Conservation (phyloP, 2,888 invertebrate species). For the Orchestes rusci region DNA sequence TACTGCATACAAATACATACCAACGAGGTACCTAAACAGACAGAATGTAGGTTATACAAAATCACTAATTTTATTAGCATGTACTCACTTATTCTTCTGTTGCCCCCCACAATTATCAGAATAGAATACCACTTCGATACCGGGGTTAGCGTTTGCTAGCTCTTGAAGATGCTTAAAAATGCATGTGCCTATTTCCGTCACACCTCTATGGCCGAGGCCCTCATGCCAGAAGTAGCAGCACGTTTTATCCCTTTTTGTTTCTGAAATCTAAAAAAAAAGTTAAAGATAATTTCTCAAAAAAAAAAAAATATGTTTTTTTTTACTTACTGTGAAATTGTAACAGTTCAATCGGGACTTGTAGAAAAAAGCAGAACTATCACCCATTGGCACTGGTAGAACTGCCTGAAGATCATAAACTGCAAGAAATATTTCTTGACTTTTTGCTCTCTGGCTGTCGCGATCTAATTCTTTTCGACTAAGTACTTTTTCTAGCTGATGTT, state of each 20-base stretch:
- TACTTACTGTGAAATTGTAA: slow-evolving; percentile 4
- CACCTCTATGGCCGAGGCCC: slow-evolving; percentile 19
- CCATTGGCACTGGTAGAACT: slow-evolving; percentile 1
- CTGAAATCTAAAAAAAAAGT: too few species aligned
- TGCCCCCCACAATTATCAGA: too few species aligned
- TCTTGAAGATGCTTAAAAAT: slow-evolving; percentile 13
- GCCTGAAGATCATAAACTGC: slow-evolving; percentile 6
- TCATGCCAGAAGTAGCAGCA: too few species aligned
- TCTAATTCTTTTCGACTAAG: background rate
- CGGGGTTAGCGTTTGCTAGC: too few species aligned
- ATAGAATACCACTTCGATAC: too few species aligned
- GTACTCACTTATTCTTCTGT: too few species aligned
- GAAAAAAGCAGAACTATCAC: slow-evolving; percentile 1
- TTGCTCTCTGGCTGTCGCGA: background rate
- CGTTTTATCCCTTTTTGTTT: too few species aligned
- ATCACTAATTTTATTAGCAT: too few species aligned
- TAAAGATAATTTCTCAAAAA: too few species aligned
- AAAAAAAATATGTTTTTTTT: background rate
- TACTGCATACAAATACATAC: too few species aligned
- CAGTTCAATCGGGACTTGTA: slow-evolving; percentile 7
- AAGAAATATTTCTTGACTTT: background rate
- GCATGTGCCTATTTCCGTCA: slow-evolving; percentile 14
- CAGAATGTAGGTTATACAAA: too few species aligned
- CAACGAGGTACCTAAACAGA: too few species aligned
- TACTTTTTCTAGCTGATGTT: background rate